Base-by-base conservation (phyloP, 2,888 invertebrate genomes). In the Sinopyrophorus schimmeli region DNA sequence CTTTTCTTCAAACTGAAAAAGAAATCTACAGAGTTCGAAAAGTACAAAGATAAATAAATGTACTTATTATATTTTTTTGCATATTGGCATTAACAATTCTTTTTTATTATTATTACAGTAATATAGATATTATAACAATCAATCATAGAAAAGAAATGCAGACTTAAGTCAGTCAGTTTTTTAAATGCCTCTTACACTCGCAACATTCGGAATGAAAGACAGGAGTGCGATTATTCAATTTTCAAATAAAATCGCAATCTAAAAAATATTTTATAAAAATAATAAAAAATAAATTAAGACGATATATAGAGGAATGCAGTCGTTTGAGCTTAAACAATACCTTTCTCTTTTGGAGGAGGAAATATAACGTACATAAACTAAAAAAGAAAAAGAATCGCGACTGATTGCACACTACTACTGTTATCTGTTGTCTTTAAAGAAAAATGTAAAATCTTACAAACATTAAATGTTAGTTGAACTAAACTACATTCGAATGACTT, bases 241-340 rank as follows among this genome's bases (percentile, higher is more conserved):
- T 12, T 27, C 12, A n/a, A 27, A 27, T 10, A 6, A 15, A 20
- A 32, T 10, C 5, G 7, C 7, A 32, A 32, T 9, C 7, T 2
- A 12, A 21, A 42, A 18, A 35, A 41, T 35, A 39, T 32, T 50
- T 35, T 44, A 40, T 31, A 44, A 50, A 44, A 50, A 50, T 44
- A 44, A 52, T 37, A 52, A 51, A 51, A 46, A 38, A 32, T 51
- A 37, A 40, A 53, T 41, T 47, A 42, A n/a, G n/a, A n/a, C n/a
- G n/a, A n/a, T n/a, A 54, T 42, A 47, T 47, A 49, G 39, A 59
- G 61, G 62, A 65, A 64, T 64, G 63, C 63, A 59, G 61, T 61
- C 61, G 57, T 61, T 64, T 64, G 62, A 63, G 63, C 61, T 58
- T 58, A 57, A 55, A 51, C 53, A 34, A n/a, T n/a, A n/a, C n/a